phyloP scores from a whole-genome alignment of 23 tunicate species.

The Trididemnum nubilum region DNA sequence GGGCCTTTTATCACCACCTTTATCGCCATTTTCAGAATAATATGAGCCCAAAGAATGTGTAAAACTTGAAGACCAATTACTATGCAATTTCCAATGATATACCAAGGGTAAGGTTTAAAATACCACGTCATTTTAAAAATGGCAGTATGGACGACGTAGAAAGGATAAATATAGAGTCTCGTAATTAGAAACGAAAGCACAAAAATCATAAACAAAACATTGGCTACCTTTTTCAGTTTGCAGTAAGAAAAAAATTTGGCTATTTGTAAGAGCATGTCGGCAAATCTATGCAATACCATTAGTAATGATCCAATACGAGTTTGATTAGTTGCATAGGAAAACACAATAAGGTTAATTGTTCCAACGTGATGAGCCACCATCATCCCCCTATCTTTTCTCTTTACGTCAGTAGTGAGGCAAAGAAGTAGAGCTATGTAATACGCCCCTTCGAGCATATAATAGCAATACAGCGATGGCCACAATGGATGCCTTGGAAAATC shows the following conservation, averaged over 20 bases:
- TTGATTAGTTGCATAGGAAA: slow-evolving; percentile 38
- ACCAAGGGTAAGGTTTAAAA: slow-evolving; percentile 47
- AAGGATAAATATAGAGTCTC: slow-evolving; percentile 35
- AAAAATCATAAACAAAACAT: slow-evolving; percentile 22
- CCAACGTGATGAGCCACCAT: slow-evolving; percentile 36
- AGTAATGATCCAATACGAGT: slow-evolving; percentile 33
- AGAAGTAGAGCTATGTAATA: slow-evolving; percentile 37
- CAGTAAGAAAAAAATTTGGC: slow-evolving; percentile 27
- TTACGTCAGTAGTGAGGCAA: slow-evolving; percentile 25
- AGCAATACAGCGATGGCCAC: slow-evolving; percentile 19
- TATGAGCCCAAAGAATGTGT: slow-evolving; percentile 69
- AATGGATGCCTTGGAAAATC: slow-evolving; percentile 33
- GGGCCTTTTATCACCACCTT: slow-evolving; percentile 40
- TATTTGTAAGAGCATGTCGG: slow-evolving; percentile 44
- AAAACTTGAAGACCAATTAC: slow-evolving; percentile 42
- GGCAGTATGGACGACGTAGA: slow-evolving; percentile 36
- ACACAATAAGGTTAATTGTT: slow-evolving; percentile 19
- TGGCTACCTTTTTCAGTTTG: slow-evolving; percentile 22
- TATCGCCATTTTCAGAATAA: slow-evolving; percentile 68
- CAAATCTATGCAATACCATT: slow-evolving; percentile 33
- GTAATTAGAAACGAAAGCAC: slow-evolving; percentile 15
- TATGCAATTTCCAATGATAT: slow-evolving; percentile 37
- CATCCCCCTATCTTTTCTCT: slow-evolving; percentile 27
- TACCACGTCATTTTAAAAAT: slow-evolving; percentile 31
- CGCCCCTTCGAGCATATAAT: slow-evolving; percentile 39